Evolutionary conservation across 2,113 vertebrate genomes (phyloP).

Genomic region (Cebus imitator): DNA sequence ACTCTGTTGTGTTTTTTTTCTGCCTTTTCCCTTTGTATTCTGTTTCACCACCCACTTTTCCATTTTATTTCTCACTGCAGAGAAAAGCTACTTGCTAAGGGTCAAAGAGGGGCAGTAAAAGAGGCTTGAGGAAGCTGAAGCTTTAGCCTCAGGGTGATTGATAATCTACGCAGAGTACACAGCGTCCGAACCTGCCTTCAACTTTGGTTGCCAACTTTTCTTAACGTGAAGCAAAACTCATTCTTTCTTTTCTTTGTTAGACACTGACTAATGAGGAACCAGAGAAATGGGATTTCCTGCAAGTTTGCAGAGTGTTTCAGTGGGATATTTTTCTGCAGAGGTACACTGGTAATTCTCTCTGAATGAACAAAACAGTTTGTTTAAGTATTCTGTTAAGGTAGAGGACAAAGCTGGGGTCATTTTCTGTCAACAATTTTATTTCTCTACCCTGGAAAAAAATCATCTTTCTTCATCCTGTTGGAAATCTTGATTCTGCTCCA

Average conservation of each 20-base stretch:
- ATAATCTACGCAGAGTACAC: neutral
- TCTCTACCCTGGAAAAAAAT: neutral
- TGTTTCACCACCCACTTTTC: neutral
- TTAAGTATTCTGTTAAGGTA: conserved; percentile 30
- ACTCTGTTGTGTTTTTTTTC: neutral
- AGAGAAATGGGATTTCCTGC: neutral
- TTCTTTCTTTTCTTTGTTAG: conserved; percentile 6
- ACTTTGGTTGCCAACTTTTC: neutral
- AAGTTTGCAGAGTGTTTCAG: neutral
- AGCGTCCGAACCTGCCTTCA: neutral
- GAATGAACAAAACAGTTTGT: conserved; percentile 18
- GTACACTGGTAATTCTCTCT: neutral
- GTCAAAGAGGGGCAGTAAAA: neutral
- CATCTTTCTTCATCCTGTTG: neutral
- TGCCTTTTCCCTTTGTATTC: neutral
- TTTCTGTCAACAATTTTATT: conserved; percentile 27
- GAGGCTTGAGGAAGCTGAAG: neutral
- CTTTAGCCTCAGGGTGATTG: neutral
- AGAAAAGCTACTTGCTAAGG: neutral
- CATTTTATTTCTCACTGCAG: neutral
- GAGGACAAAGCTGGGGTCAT: neutral
- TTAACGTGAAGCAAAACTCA: neutral
- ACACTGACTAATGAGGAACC: neutral
- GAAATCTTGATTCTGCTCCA: neutral
- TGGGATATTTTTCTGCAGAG: neutral